Evolutionary conservation across 2,113 vertebrate genomes (phyloP).

Genomic region (Rhabdomys dilectus): DNA sequence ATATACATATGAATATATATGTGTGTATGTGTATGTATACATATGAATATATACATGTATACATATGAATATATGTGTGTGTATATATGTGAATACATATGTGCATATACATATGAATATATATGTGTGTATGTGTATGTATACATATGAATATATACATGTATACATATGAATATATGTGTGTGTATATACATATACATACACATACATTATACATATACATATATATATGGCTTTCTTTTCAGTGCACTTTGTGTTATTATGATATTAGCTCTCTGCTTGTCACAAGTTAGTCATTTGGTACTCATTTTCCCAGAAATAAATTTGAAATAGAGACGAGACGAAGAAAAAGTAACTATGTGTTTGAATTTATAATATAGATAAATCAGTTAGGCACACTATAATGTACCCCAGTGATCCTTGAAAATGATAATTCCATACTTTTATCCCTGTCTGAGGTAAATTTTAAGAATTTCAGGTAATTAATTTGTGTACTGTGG

Average conservation of each 20-base stretch:
- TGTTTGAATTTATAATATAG: not conserved
- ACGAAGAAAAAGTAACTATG: not conserved
- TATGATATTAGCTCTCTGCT: not conserved
- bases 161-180: too few relatives aligned
- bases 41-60: too few relatives aligned
- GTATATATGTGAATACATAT: too few relatives aligned
- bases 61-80: too few relatives aligned
- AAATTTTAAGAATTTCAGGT: slow-evolving; percentile 10
- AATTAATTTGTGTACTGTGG: slow-evolving; percentile 23
- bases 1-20: too few relatives aligned
- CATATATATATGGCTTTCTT: not conserved
- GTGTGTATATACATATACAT: too few relatives aligned
- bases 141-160: too few relatives aligned
- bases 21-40: too few relatives aligned
- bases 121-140: too few relatives aligned
- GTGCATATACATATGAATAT: too few relatives aligned
- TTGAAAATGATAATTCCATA: not conserved
- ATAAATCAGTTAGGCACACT: slow-evolving; percentile 16
- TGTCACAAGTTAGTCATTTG: slow-evolving; percentile 7
- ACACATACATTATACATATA: too few relatives aligned
- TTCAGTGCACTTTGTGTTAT: not conserved
- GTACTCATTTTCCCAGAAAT: slow-evolving; percentile 26
- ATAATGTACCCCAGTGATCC: not conserved
- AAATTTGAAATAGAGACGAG: not conserved
- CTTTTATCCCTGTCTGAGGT: not conserved